A percentile compares a stretch with the other conserved stretches of the same genome.
phyloP scores from a whole-genome alignment of 2,113 vertebrate species.

The Acanthisitta chloris region DNA sequence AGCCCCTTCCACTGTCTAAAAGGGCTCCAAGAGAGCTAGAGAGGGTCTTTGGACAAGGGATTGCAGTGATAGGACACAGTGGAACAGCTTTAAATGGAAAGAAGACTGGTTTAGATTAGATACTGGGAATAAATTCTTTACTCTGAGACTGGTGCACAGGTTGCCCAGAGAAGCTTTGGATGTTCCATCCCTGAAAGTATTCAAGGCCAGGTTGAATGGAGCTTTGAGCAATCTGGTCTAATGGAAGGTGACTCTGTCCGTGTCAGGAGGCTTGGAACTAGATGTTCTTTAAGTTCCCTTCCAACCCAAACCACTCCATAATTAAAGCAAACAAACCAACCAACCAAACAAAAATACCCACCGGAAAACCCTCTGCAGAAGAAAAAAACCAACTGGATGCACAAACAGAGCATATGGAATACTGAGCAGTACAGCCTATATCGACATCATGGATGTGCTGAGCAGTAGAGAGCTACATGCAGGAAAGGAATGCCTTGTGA shows the following conservation, averaged over 20 bases:
- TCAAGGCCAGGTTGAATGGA: no score
- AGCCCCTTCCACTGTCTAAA: not conserved
- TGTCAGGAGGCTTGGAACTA: not conserved
- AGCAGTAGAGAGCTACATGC: not conserved
- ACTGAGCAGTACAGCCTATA: not conserved
- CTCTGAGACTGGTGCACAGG: not conserved
- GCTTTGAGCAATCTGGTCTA: not conserved
- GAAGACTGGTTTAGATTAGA: not conserved
- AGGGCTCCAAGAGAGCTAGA: not conserved
- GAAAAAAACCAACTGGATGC: not conserved
- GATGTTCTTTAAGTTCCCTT: not conserved
- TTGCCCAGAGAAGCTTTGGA: not conserved
- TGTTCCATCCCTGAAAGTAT: not conserved
- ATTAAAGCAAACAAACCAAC: not conserved
- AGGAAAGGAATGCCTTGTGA: not conserved
- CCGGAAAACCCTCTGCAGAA: not conserved
- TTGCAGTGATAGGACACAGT: not conserved
- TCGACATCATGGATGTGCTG: rapidly evolving
- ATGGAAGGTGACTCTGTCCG: not conserved
- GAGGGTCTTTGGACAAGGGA: not conserved
- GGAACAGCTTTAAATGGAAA: not conserved
- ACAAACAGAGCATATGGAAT: not conserved
- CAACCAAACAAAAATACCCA: no score
- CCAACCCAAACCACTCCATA: not conserved
- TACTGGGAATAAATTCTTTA: not conserved